Percentiles rank a stretch among this genome's conserved stretches.
Evolutionary conservation across 2,888 invertebrate species (phyloP).

Genomic region (Dynastes tityus): DNA sequence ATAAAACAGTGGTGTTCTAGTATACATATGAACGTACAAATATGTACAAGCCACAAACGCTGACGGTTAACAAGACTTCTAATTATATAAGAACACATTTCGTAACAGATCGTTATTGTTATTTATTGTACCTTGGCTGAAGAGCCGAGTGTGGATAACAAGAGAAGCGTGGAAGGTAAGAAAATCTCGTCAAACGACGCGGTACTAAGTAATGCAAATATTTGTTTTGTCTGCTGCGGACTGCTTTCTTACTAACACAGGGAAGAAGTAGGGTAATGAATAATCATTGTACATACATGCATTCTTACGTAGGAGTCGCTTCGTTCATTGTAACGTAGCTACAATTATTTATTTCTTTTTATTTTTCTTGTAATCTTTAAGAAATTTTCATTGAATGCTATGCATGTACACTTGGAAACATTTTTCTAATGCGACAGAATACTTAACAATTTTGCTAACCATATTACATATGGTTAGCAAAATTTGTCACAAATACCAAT

Average conservation of each 20-base stretch:
- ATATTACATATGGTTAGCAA: too few relatives aligned
- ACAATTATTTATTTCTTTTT: too few relatives aligned
- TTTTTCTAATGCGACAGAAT: too few relatives aligned
- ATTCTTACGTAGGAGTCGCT: not conserved
- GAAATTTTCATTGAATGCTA: too few relatives aligned
- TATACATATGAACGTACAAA: not conserved
- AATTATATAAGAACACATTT: slow-evolving; percentile 24
- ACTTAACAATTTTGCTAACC: too few relatives aligned
- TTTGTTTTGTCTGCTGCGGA: slow-evolving; percentile 18
- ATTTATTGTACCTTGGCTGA: not conserved
- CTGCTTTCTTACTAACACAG: slow-evolving; percentile 3
- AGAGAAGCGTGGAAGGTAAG: not conserved
- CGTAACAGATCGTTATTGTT: slow-evolving; percentile 20
- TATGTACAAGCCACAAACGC: slow-evolving; percentile 11
- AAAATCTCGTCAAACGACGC: not conserved
- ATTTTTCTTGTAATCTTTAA: not conserved
- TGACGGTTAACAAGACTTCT: slow-evolving; percentile 10
- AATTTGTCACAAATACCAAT: too few relatives aligned
- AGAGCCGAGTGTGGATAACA: not conserved
- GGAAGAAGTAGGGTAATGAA: not conserved
- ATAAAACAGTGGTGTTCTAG: not conserved
- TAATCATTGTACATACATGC: not conserved
- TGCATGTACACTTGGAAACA: too few relatives aligned
- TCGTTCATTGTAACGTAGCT: not conserved
- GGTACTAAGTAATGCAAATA: not conserved